Base-by-base conservation (phyloP, 2,113 vertebrate genomes). In the Tachysurus fulvidraco region DNA sequence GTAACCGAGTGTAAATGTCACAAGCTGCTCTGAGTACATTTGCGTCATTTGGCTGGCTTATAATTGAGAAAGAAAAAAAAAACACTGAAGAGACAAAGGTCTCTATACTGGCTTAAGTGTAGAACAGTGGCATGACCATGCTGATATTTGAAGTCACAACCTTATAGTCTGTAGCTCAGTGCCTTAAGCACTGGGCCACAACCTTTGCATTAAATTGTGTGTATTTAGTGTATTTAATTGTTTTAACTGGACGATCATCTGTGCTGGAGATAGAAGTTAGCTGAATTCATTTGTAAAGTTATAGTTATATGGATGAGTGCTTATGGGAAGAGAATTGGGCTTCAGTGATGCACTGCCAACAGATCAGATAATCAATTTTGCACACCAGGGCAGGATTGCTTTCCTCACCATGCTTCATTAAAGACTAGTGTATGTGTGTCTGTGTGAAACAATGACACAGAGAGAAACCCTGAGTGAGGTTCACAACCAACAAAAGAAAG, bases 331-430 rank as follows among this genome's bases (percentile, higher is more conserved):
- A 44, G 36, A 50, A 7, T 65, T 46, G 36, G 62, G 80, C 11
- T 59, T 12, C 60, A 78, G 16, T 65, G 13, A 25, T 30, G 74
- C 74, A 55, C 46, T 41, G 36, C n/a, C 21, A 19, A 44, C 21
- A 44, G 52, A 46, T 71, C 16, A 71, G 23, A 28, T 50, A 11
- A 71, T 77, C 57, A 87, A 77, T 62, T 83, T 60, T 67, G n/a
- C 10, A 83, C 57, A 65, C 21, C 73, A 30, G 30, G 36, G 3
- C 46, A 30, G 23, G 17, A 16, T 16, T 77, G 59, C 59, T 62
- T 83, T 87, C 60, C 71, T 83, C 30, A 64, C 25, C 28, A 36
- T 71, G 9, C 59, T 44, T 41, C 14, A 57, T 55, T 87, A 76
- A 19, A 54, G 9, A 4, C 10, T 1, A 76, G 41, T 21, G 5